Base-by-base conservation (phyloP, 2,797 vertebrate genomes). In the Heteromormyrus szaboi region DNA sequence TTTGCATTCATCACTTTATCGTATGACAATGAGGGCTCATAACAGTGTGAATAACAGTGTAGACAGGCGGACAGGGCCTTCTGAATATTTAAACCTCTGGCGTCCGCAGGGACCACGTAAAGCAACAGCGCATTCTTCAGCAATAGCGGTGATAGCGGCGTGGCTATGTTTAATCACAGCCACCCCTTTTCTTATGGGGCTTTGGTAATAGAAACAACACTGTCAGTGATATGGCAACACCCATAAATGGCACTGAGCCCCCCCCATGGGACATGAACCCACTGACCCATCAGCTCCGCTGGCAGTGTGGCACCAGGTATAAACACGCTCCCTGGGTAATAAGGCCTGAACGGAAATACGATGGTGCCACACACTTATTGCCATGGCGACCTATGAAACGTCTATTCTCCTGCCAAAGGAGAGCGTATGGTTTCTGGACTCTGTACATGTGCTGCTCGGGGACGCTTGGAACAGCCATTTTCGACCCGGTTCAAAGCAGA, bases 81-180 rank as follows among this genome's bases (percentile, higher is more conserved):
- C 50, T 90, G 50, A 88, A 90, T 90, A 88, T 90, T 90, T 90
- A 83, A 88, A 50, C 65, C 81, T 17, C 7, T 25, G 3, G 22
- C 50, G 51, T 46, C 85, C 59, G 22, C 19, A 56, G 62, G 37
- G 50, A 51, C 44, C 17, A 59, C 50, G 25, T 51, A 22, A 85
- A 81, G 37, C 62, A 25, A 44, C 46, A 46, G 44, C 33, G 33
- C 85, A 54, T 88, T 90, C 84, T 17, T 8, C 79, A 4, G 19
- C 25, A 4, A 29, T 25, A 25, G 22, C 37, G 25, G 68, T 76
- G 56, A 54, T 56, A 9, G 19, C 29, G 48, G 85, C 29, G 17
- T 65, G 29, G 11, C 65, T 56, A 44, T 37, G 85, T 56, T 72
- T 90, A 87, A 88, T 89, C 89, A 84, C 29, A 81, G 44, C 44